These are phyloP conservation scores for Heliopora coerulea DNA, from an alignment of 92 coral and sea anemone genomes.

Conservation along the genomic window DNA sequence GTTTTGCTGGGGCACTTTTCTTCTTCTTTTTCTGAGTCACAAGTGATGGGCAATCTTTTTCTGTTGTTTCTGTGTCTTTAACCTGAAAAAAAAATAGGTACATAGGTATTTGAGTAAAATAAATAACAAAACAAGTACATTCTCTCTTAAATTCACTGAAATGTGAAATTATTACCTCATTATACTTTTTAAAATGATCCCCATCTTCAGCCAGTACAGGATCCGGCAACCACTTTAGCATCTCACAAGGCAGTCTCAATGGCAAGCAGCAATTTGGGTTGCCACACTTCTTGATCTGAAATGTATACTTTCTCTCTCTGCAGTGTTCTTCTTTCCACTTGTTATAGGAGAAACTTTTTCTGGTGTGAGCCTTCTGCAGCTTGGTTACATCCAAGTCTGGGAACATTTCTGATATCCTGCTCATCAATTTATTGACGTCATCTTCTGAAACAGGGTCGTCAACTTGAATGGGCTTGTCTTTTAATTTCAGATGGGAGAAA, in stretches of 20 bases:
- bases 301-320: conserved; percentile 49
- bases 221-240: conserved; percentile 54
- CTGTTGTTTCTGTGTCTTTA: conserved; percentile 25
- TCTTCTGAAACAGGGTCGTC: conserved; percentile 38
- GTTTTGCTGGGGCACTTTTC: not conserved
- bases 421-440: conserved; percentile 7
- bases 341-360: conserved; percentile 34
- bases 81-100: conserved; percentile 28
- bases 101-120: too few relatives aligned
- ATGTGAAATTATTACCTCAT: too few relatives aligned
- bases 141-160: too few relatives aligned
- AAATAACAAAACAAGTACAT: too few relatives aligned
- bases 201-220: conserved; percentile 44
- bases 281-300: conserved; percentile 50
- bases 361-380: conserved; percentile 44
- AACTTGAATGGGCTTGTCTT: not conserved
- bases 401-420: conserved; percentile 37
- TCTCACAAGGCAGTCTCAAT: conserved; percentile 33
- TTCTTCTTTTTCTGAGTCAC: not conserved
- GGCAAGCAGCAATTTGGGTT: conserved; percentile 44
- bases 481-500: not conserved
- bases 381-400: conserved; percentile 45
- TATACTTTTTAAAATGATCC: conserved; percentile 50
- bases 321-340: conserved; percentile 46
- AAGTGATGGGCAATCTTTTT: conserved; percentile 44